Evolutionary conservation across 2,888 invertebrate species (phyloP).

Genomic region (Lasioglossum calceatum): DNA sequence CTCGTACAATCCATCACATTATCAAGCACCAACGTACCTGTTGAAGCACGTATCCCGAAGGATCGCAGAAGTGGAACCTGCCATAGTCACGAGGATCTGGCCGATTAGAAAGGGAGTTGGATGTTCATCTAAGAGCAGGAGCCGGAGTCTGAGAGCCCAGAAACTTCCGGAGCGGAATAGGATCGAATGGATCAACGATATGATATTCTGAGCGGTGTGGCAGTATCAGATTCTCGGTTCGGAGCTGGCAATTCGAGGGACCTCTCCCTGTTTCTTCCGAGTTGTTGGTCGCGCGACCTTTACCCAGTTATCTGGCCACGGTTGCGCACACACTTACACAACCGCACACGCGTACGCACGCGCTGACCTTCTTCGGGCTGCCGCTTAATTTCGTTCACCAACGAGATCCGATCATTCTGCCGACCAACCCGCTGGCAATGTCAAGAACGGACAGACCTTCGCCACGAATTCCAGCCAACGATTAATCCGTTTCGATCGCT

Average conservation of each 20-base stretch:
- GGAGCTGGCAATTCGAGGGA: neutral
- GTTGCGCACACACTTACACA: constrained; percentile 15
- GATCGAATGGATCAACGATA: constrained; percentile 18
- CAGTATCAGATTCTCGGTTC: neutral
- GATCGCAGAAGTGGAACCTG: neutral
- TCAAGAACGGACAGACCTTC: constrained; percentile 52
- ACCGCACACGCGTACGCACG: constrained; percentile 27
- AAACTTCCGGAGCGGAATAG: neutral
- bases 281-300: constrained; percentile 44
- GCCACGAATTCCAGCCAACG: constrained; percentile 23
- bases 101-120: neutral
- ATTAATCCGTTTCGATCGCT: constrained; percentile 32
- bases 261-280: constrained; percentile 19
- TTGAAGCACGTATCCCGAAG: too few relatives aligned
- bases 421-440: constrained; percentile 34
- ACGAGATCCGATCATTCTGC: constrained; percentile 15
- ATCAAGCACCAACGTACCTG: too few relatives aligned
- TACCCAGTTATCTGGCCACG: constrained; percentile 56
- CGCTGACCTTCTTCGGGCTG: constrained; percentile 50
- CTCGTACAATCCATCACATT: neutral
- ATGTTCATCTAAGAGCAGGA: neutral
- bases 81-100: neutral
- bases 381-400: constrained; percentile 51
- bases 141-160: neutral
- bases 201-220: neutral